Conservation (phyloP, 2,113 vertebrate genomes). For the Pluvialis apricaria region DNA sequence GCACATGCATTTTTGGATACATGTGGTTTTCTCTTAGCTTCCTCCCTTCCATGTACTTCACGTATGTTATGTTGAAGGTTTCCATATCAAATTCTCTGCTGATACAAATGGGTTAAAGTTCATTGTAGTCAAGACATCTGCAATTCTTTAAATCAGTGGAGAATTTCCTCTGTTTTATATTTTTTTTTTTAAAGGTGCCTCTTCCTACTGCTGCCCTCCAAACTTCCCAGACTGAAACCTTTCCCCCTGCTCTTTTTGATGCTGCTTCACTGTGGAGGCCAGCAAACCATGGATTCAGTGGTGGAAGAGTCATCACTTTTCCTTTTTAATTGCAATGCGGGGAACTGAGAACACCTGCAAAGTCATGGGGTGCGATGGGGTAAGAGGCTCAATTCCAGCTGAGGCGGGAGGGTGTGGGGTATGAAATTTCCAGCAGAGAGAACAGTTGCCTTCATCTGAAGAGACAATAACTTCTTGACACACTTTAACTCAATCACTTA, state of each 20-base stretch:
- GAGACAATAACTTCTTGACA: constrained; percentile 15
- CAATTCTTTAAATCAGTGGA: not conserved
- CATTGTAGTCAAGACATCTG: not conserved
- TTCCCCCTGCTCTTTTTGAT: not conserved
- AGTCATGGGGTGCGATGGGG: not conserved
- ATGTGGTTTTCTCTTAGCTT: not conserved
- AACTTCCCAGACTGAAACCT: not conserved
- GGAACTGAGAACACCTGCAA: not conserved
- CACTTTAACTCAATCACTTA: constrained; percentile 17
- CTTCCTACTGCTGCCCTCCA: not conserved
- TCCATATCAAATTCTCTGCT: not conserved
- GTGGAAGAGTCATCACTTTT: not conserved
- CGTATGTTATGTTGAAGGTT: not conserved
- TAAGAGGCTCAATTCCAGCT: not conserved
- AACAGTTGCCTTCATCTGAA: not conserved
- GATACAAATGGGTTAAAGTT: not conserved
- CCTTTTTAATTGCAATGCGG: not conserved
- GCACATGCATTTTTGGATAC: not conserved
- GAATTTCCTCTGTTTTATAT: not conserved
- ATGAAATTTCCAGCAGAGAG: not conserved
- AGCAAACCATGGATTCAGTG: not conserved
- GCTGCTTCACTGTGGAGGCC: not conserved
- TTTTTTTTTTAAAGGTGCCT: not conserved
- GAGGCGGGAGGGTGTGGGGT: not conserved
- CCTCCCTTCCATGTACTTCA: rapidly evolving